These are phyloP conservation scores for Mobula birostris DNA, from an alignment of 2,113 vertebrate genomes.

Conservation along the genomic window DNA sequence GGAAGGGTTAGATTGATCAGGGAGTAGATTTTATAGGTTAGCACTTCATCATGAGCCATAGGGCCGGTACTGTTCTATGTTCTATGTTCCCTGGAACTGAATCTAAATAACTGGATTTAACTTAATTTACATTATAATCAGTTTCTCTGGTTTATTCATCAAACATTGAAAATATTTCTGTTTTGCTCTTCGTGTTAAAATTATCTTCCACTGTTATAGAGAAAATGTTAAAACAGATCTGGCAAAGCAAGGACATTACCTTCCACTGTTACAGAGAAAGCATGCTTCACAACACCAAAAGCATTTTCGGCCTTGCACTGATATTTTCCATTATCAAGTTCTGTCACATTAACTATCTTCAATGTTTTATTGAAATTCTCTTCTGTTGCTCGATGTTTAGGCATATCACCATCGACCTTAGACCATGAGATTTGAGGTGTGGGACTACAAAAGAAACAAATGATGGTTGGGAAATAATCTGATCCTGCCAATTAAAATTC, in stretches of 20 bases:
- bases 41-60: no score
- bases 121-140: background rate
- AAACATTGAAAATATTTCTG: background rate
- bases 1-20: no score
- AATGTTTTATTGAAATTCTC: constrained; percentile 72
- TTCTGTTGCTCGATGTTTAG: constrained; percentile 51
- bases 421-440: constrained; percentile 80
- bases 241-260: constrained; percentile 54
- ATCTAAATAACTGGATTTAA: background rate
- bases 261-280: constrained; percentile 75
- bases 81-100: no score
- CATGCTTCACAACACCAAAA: constrained; percentile 60
- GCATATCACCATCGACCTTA: constrained; percentile 58
- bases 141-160: background rate
- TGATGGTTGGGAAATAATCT: background rate
- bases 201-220: no score
- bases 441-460: constrained; percentile 58
- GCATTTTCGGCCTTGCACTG: constrained; percentile 74
- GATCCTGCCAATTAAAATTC: background rate
- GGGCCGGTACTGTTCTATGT: no score
- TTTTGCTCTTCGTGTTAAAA: no score
- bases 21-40: no score
- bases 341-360: constrained; percentile 63
- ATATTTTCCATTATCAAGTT: constrained; percentile 72
- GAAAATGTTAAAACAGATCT: constrained; percentile 43